Base-by-base conservation (phyloP, 2,888 invertebrate species). In the Xylocampa areola region DNA sequence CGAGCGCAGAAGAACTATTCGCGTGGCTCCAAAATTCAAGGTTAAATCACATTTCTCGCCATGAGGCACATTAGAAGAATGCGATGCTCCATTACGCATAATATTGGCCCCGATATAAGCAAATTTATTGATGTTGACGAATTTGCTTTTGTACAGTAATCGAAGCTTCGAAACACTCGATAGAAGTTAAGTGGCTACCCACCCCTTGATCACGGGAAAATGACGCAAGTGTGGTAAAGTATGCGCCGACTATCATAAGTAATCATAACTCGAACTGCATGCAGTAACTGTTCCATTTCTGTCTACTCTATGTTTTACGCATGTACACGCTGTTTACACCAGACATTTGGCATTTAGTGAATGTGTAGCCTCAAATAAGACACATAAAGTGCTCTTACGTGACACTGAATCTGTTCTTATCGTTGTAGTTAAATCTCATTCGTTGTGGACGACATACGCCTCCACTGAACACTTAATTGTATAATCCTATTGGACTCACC, bases 381-480 rank as follows among this genome's bases (percentile, higher is more conserved):
- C 23, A 29, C 23, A 16, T 35, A 35, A 52, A 45, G 32, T 45
- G 33, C 7, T 35, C 21, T 54, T 55, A 68, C 41, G 30, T 62
- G 49, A 41, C 33, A 39, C 25, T 21, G 14, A 19, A 49, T 41
- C 14, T 19, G 13, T 17, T 41, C 7, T 23, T 44, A 32, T 30
- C 27, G 21, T 19, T 41, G 23, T 35, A 16, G 41, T 53, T 44
- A 36, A 61, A 61, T 54, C 41, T 32, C 27, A 29, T 36, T 36
- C 35, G 14, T 40, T 27, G 44, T 41, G 39, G 61, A 64, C 64
- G 53, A 60, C 62, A 63, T 63, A 41, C 68, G 74, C 66, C 71
- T 58, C 58, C 68, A 61, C 66, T 65, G 53, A 43, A 53, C 61
- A 70, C 57, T 70, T 66, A 68, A 68, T 47, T 63, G 43, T 61